A percentile compares a stretch with the other conserved stretches of the same genome.
Conservation (phyloP, 2,797 vertebrate species). For the Gymnodraco acuticeps region DNA sequence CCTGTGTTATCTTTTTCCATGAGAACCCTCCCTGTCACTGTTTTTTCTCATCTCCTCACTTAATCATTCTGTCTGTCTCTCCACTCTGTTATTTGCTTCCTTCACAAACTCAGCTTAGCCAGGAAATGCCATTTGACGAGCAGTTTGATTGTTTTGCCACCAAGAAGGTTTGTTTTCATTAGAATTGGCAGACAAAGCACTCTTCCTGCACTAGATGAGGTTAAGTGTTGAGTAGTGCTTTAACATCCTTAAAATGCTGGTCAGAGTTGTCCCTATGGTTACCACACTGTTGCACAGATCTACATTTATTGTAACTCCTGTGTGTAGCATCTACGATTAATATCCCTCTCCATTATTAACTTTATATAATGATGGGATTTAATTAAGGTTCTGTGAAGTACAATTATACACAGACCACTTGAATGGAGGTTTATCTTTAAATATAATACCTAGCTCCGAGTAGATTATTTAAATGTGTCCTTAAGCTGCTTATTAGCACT, state of each 20-base stretch:
- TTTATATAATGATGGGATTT: background rate
- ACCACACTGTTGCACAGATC: background rate
- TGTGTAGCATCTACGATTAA: background rate
- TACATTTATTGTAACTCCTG: background rate
- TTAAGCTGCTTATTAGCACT: conserved; percentile 22
- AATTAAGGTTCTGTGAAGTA: conserved; percentile 5
- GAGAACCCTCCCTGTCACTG: conserved; percentile 18
- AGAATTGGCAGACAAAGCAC: conserved; percentile 12
- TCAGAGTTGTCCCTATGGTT: background rate
- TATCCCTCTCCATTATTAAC: background rate
- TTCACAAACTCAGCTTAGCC: conserved; percentile 84
- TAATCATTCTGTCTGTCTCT: conserved; percentile 52
- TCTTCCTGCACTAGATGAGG: conserved; percentile 34
- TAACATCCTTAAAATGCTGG: background rate
- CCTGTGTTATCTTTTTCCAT: conserved; percentile 45
- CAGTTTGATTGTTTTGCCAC: conserved; percentile 88
- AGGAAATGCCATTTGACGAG: conserved; percentile 85
- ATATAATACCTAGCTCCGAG: conserved; percentile 10
- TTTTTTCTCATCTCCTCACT: conserved; percentile 31
- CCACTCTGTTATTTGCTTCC: conserved; percentile 61
- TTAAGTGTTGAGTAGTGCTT: conserved; percentile 11
- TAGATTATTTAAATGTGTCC: conserved; percentile 23
- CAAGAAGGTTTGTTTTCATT: conserved; percentile 89
- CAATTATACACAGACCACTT: conserved; percentile 2
- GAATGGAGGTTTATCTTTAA: conserved; percentile 8